Evolutionary conservation across 2,888 invertebrate species (phyloP).

Genomic region (Pocota personata): DNA sequence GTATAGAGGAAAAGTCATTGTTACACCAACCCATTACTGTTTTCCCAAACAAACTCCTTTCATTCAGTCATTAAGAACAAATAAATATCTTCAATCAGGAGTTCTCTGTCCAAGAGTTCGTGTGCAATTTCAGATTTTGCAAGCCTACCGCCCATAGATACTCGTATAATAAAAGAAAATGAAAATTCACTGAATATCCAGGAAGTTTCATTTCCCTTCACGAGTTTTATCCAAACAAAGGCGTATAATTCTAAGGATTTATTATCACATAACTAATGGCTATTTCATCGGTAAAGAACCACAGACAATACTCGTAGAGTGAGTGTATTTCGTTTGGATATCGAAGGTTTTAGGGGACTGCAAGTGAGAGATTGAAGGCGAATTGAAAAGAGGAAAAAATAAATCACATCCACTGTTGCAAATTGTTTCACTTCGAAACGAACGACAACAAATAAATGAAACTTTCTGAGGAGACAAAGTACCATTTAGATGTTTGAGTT

Average conservation of each 20-base stretch:
- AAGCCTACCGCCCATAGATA: neutral
- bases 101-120: neutral
- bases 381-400: neutral
- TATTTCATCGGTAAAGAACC: neutral
- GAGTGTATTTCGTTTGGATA: neutral
- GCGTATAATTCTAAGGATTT: neutral
- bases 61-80: neutral
- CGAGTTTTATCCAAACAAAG: neutral
- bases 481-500: neutral
- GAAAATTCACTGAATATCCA: neutral
- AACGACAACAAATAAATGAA: neutral
- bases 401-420: neutral
- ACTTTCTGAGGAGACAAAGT: neutral
- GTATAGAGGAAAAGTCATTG: neutral
- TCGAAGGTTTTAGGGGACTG: neutral
- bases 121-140: neutral
- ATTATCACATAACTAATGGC: neutral
- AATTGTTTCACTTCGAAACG: slow-evolving; percentile 1
- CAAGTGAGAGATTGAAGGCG: neutral
- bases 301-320: neutral
- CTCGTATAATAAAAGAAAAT: neutral
- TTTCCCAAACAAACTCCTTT: neutral
- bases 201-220: neutral
- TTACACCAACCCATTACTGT: neutral
- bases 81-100: neutral